Base-by-base conservation (phyloP, 2,888 invertebrate genomes). In the Caenorhabditis sp. region DNA sequence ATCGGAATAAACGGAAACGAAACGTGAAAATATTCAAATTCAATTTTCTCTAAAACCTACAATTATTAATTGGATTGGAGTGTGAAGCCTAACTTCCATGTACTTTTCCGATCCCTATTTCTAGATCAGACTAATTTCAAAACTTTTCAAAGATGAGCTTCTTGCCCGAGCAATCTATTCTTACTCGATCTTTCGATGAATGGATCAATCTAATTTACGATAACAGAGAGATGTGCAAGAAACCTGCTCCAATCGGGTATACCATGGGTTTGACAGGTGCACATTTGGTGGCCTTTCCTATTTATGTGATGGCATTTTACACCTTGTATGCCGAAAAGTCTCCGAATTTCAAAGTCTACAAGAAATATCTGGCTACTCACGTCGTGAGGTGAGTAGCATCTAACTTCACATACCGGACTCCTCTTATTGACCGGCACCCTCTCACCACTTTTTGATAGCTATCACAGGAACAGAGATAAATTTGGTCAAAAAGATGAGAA, bases 251-350 rank as follows among this genome's bases (percentile, higher is more conserved):
- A 16, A n/a, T 66, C 3, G 54, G 38, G 19, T 82, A 82, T 44
- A 76, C 38, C 72, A 24, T 76, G 14, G 38, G 64, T 16, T 58
- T 72, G 38, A 66, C 76, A 7, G 28, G 58, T 19, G 81, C 81
- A 41, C 81, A 82, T 69, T 44, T 82, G 26, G 54, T 82, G 4
- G 70, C 81, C 22, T 44, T 58, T 59, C 81, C 81, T n/a, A 82
- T 82, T 59, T 82, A 76, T 72, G 24, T 49, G 2, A 31, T 64
- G 19, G 75, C 75, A 1, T 82, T 76, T 64, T 82, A 59, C n/a
- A 70, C 81, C 0, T 54, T 82, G 8, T 76, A 70, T 26, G 68
- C 61, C 0, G 81, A 82, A 38, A 75, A 64, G 2, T 76, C 75
- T 26, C 8, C 54, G 4, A 72, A 66, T 51, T 82, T 82, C 26